Evolutionary conservation across 2,797 vertebrate genomes (phyloP).

Genomic region (Oceanodroma leucorhoa): DNA sequence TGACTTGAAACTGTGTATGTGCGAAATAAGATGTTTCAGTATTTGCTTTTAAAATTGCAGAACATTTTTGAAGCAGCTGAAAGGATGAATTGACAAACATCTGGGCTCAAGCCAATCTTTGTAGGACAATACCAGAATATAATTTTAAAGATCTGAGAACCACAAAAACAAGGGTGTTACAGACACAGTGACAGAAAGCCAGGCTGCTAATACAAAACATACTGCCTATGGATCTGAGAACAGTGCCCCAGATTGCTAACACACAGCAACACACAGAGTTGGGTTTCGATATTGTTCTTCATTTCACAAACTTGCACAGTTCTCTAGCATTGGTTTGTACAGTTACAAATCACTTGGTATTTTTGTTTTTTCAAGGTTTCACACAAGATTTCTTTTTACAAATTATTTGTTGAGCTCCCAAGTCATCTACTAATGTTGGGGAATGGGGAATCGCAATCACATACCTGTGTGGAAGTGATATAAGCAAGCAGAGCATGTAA

Average conservation of each 20-base stretch:
- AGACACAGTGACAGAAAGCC: background rate
- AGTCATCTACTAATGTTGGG: background rate
- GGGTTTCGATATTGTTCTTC: background rate
- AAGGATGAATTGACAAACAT: background rate
- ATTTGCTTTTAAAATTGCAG: background rate
- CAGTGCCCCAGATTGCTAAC: conserved; percentile 2
- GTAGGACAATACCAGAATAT: background rate
- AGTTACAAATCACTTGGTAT: background rate
- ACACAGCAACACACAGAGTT: background rate
- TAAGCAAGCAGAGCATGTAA: background rate
- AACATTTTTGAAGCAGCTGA: background rate
- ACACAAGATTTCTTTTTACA: background rate
- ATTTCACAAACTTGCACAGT: background rate
- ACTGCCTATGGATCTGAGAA: background rate
- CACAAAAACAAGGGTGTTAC: conserved; percentile 5
- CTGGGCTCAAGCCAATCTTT: background rate
- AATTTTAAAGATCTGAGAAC: conserved; percentile 7
- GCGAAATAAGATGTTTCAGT: background rate
- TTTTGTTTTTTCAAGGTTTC: background rate
- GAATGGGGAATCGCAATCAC: background rate
- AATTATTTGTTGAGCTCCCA: background rate
- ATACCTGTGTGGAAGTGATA: background rate
- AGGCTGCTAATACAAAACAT: conserved; percentile 11
- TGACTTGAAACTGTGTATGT: background rate
- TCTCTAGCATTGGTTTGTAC: background rate